Evolutionary conservation across 2,113 vertebrate genomes (phyloP).

Genomic region (Lasiurus borealis): DNA sequence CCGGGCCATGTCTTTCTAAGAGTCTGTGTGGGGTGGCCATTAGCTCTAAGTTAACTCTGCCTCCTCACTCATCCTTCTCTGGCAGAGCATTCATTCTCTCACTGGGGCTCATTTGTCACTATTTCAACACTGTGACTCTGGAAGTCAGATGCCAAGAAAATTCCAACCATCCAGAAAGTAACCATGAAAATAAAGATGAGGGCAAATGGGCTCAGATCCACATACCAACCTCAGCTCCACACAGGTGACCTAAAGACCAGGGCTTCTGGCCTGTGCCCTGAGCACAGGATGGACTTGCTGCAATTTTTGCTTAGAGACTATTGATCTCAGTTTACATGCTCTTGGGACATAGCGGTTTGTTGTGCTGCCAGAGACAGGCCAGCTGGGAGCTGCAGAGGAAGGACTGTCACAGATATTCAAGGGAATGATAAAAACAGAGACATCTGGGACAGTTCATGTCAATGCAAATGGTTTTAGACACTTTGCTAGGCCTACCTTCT

Average conservation of each 20-base stretch:
- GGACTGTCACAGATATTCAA: not conserved
- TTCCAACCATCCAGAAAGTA: not conserved
- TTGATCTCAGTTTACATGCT: rapidly evolving
- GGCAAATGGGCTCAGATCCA: not conserved
- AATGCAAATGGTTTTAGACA: rapidly evolving
- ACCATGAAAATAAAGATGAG: not conserved
- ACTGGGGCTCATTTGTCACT: not conserved
- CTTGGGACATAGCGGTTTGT: not conserved
- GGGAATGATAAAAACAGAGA: not conserved
- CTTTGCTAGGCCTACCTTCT: no score
- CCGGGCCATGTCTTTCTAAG: not conserved
- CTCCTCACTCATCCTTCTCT: not conserved
- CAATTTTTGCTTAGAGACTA: not conserved
- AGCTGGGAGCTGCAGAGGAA: not conserved
- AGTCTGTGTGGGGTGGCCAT: no score
- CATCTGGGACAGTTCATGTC: rapidly evolving
- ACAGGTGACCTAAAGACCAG: not conserved
- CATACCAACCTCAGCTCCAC: not conserved
- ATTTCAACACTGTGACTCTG: not conserved
- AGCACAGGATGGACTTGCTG: not conserved
- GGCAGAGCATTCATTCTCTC: not conserved
- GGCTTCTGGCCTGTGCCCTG: not conserved
- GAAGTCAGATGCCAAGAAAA: not conserved
- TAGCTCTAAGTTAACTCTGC: not conserved
- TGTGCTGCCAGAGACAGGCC: not conserved